A percentile compares a stretch with the other conserved stretches of the same genome.
Evolutionary conservation across 2,797 vertebrate genomes (phyloP).

Genomic region (Chaunax sp.): DNA sequence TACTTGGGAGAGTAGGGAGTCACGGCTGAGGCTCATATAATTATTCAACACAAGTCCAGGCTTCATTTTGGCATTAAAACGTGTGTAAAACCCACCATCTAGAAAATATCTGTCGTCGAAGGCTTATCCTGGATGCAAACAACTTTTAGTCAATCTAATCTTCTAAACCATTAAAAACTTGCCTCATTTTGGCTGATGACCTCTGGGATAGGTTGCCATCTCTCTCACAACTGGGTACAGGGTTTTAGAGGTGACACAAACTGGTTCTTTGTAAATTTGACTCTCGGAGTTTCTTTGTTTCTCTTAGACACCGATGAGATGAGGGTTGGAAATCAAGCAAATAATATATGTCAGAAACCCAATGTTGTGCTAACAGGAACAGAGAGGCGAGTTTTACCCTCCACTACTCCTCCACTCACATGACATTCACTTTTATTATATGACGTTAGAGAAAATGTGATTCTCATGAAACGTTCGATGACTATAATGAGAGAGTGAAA

Average conservation of each 20-base stretch:
- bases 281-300: slow-evolving; percentile 1
- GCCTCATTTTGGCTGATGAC: slow-evolving; percentile 12
- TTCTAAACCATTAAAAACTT: too few relatives aligned
- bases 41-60: not conserved
- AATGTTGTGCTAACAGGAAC: slow-evolving; percentile 41
- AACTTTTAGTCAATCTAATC: too few relatives aligned
- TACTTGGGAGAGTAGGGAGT: too few relatives aligned
- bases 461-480: slow-evolving; percentile 58
- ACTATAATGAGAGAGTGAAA: slow-evolving; percentile 39
- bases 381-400: slow-evolving; percentile 33
- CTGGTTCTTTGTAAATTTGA: not conserved
- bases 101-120: not conserved
- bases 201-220: not conserved
- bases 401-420: slow-evolving; percentile 16
- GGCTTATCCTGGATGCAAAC: not conserved
- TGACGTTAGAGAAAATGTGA: slow-evolving; percentile 47
- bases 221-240: not conserved
- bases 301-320: slow-evolving; percentile 13
- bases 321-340: slow-evolving; percentile 42
- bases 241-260: not conserved
- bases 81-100: slow-evolving; percentile 5
- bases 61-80: slow-evolving; percentile 1
- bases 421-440: slow-evolving; percentile 41
- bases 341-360: slow-evolving; percentile 36
- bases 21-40: too few relatives aligned